These are phyloP conservation scores for Hydropotes inermis DNA, from an alignment of 2,113 vertebrate species.

Conservation along the genomic window DNA sequence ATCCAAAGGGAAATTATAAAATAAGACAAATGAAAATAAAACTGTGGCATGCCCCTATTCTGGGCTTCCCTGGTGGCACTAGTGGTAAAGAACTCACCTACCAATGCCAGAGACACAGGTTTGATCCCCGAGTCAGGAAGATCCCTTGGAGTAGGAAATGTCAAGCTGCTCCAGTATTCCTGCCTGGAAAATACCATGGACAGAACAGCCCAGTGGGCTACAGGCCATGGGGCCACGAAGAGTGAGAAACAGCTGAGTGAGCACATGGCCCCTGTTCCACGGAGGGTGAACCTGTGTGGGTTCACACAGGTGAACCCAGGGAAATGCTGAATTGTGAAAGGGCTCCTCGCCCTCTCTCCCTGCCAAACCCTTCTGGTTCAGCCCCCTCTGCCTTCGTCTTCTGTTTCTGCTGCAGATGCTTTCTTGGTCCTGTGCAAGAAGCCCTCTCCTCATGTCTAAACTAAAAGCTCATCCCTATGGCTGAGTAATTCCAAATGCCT, in stretches of 20 bases:
- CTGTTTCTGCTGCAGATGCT: background rate
- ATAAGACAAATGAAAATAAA: background rate
- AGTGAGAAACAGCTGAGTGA: background rate
- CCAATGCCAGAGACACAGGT: background rate
- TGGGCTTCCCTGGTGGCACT: background rate
- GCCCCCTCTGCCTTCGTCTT: background rate
- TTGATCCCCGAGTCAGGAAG: background rate
- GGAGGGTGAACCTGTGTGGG: background rate
- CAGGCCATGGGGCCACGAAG: background rate
- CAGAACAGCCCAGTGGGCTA: background rate
- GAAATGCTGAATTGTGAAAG: background rate
- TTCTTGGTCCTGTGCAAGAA: background rate
- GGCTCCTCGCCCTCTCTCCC: background rate
- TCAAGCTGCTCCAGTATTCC: background rate
- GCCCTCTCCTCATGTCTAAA: background rate
- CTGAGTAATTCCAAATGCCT: background rate
- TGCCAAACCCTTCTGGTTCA: background rate
- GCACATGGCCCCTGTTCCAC: background rate
- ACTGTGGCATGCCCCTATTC: background rate
- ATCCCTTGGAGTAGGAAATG: background rate
- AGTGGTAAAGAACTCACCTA: background rate
- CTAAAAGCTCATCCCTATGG: background rate
- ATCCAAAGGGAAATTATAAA: background rate
- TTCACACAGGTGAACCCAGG: background rate
- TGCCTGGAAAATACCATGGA: background rate